Evolutionary conservation across 2,113 vertebrate genomes (phyloP), one percentile per base, ranked within the genome.

Genomic region (Siphamia tubifer): DNA sequence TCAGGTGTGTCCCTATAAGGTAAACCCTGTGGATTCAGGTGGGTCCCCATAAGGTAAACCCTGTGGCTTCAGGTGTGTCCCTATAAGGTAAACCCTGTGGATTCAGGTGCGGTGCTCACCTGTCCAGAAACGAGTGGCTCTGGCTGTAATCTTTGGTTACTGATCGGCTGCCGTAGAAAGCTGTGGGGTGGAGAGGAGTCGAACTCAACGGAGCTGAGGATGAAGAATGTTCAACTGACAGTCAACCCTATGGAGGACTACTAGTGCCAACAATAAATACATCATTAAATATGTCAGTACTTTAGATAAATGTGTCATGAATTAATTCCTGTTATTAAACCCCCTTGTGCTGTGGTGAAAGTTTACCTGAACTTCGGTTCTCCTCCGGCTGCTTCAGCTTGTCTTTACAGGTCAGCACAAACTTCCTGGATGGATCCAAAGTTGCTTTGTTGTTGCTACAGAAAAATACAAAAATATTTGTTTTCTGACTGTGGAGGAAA

Each of bases 391-490:
- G 96, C 84, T 97, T 98, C 77, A 97, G 71, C 52, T 98, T 99
- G 36, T 99, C 96, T 90, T 97, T 95, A 86, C 93, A 96, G 62
- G 91, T 96, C 54, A 88, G 89, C 60, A 98, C 90, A 87, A 94
- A 98, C 68, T 98, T 98, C 77, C 95, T 92, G 12, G 94, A 90
- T 25, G 95, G 89, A 68, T 99, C 97, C 35, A 88, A 92, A 82
- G 94, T 91, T 34, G 94, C 94, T 77, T 97, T 98, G 87, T 99
- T 99, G 93, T 98, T 98, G 90, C 97, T 99, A 32, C 19, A 7
- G 38, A 52, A 53, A 32, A 11, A 4, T 8, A 57, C 0, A 15
- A 19, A 28, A 3, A 21, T 0, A 28, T 24, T 13, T 12, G 11
- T 55, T 30, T 55, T 13, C 6, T 2, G 1, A 32, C 9, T 25